Evolutionary conservation across 2,797 vertebrate species (phyloP), one percentile per base, ranked within the genome.

Genomic region (Perodicticus potto): DNA sequence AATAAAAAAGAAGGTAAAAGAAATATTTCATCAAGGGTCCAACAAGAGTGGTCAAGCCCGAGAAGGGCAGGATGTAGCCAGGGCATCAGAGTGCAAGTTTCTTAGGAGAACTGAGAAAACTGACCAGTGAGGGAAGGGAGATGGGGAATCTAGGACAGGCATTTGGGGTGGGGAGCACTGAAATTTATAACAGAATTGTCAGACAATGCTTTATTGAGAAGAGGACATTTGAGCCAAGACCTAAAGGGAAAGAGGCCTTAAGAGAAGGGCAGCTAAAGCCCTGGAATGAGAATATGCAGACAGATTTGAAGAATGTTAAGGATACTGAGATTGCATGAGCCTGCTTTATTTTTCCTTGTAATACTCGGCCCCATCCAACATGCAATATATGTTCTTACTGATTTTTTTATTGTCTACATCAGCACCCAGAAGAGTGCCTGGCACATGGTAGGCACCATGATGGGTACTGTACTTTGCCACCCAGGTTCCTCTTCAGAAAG

Each of bases 1-100:
- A 87, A 80, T 63, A 82, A 93, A 83, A 93, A 94, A 32, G 70
- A 57, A 94, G 76, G 23, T 49, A 19, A 61, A 78, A 89, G 37
- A 84, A 92, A 10, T 67, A 9, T 76, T 86, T 81, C 43, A 73
- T 45, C 23, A 43, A 73, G 10, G 12, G 5, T 37, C 29, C 77
- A 53, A 12, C 3, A 72, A 93, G 65, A 49, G 61, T 49, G 27
- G 6, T 84, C 25, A 80, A 29, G 27, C 32, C n/a, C 43, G 34
- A 86, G 67, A 81, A 63, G 20, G 65, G 16, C 22, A 65, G 9
- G 22, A 59, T 11, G 59, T n/a, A 61, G 61, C 40, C 55, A 83
- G 10, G 9, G 37, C 53, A 83, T 11, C 13, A 67, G 82, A 40
- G 19, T n/a, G 10, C 7, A 45, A 17, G 22, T 67, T 69, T 74